Conservation (phyloP, 2,797 vertebrate species). For the Heliangelus exortis region DNA sequence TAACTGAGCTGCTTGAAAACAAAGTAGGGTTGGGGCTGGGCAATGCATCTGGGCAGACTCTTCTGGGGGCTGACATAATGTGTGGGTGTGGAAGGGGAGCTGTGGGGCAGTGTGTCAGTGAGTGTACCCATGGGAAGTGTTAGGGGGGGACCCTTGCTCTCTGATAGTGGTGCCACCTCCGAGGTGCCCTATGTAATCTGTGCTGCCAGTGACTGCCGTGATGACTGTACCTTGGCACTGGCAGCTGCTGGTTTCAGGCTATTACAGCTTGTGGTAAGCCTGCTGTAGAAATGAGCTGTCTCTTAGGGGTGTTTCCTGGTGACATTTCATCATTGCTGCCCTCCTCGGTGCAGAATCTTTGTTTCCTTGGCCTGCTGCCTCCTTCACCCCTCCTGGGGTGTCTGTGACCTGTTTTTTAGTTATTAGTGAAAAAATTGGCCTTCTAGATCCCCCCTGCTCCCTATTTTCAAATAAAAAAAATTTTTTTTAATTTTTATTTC, state of each 20-base stretch:
- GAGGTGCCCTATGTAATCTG: not conserved
- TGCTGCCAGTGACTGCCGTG: fast-evolving
- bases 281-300: not conserved
- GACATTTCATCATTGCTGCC: not conserved
- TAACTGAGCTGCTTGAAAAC: not conserved
- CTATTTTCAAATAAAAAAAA: not conserved
- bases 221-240: not conserved
- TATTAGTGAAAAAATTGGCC: not conserved
- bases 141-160: not conserved
- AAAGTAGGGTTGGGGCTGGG: not conserved
- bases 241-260: not conserved
- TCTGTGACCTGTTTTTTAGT: not conserved
- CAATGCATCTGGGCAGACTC: not conserved
- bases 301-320: not conserved
- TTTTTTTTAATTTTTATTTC: not conserved
- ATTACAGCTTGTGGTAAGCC: not conserved
- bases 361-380: not conserved
- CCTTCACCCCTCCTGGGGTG: not conserved
- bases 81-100: not conserved
- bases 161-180: fast-evolving
- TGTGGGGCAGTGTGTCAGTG: fast-evolving
- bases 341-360: not conserved
- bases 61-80: not conserved
- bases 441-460: not conserved
- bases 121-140: fast-evolving